These are phyloP conservation scores for Cheilosia urbana DNA, from an alignment of 2,888 invertebrate genomes.

Conservation along the genomic window DNA sequence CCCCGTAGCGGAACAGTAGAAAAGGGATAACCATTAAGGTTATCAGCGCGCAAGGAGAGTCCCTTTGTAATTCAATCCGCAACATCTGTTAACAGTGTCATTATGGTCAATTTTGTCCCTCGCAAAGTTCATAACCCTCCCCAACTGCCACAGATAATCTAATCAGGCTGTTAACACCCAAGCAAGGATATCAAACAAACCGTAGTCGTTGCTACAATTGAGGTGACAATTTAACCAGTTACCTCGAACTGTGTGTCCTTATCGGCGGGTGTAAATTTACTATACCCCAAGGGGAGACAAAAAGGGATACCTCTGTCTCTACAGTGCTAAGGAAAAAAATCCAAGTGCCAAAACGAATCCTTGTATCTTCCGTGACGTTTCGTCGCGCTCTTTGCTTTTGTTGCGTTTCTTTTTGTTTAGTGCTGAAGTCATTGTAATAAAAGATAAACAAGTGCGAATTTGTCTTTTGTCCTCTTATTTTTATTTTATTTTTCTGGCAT, in stretches of 20 bases:
- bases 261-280: slow-evolving; percentile 64
- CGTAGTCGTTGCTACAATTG: slow-evolving; percentile 40
- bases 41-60: slow-evolving; percentile 27
- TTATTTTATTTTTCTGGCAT: not conserved
- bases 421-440: slow-evolving; percentile 56
- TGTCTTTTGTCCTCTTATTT: slow-evolving; percentile 26
- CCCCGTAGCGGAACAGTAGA: slow-evolving; percentile 3
- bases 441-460: slow-evolving; percentile 74
- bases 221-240: slow-evolving; percentile 65
- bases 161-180: slow-evolving; percentile 37
- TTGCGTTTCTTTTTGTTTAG: slow-evolving; percentile 10
- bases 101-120: slow-evolving; percentile 44
- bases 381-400: slow-evolving; percentile 31
- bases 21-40: slow-evolving; percentile 62
- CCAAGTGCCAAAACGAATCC: slow-evolving; percentile 57
- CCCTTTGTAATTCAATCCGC: slow-evolving; percentile 52
- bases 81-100: slow-evolving; percentile 70
- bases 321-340: slow-evolving; percentile 43
- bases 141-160: slow-evolving; percentile 27
- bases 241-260: slow-evolving; percentile 53
- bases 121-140: slow-evolving; percentile 43
- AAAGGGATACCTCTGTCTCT: not conserved
- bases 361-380: slow-evolving; percentile 61
- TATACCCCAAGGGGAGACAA: slow-evolving; percentile 38
- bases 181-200: slow-evolving; percentile 47